Evolutionary conservation across 2,113 vertebrate genomes (phyloP).

Genomic region (Eidolon helvum): DNA sequence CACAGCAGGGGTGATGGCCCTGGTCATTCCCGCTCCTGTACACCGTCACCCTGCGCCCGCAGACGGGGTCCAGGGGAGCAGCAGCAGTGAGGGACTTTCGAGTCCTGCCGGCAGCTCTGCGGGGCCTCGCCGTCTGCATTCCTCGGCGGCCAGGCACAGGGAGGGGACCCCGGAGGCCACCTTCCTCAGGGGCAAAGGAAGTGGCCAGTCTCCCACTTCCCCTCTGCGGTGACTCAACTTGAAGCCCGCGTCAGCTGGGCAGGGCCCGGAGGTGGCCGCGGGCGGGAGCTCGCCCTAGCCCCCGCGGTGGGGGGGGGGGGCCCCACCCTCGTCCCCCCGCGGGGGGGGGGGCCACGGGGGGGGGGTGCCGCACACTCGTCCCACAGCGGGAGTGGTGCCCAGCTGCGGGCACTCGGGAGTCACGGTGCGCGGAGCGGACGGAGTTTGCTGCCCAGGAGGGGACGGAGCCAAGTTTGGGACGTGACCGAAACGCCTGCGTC

Average conservation of each 20-base stretch:
- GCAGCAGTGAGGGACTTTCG: rapidly evolving
- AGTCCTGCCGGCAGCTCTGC: background rate
- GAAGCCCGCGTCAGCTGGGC: rapidly evolving
- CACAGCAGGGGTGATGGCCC: rapidly evolving
- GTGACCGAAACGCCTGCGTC: rapidly evolving
- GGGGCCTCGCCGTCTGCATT: rapidly evolving
- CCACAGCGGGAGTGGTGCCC: no score
- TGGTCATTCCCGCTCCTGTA: rapidly evolving
- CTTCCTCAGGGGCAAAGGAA: background rate
- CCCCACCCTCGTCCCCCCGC: no score
- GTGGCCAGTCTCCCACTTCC: no score
- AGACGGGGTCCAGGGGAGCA: background rate
- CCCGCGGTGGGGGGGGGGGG: no score
- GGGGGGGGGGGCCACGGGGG: no score
- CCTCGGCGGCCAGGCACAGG: background rate
- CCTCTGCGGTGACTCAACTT: background rate
- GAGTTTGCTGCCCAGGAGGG: background rate
- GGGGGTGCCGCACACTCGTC: no score
- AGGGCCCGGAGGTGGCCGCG: rapidly evolving
- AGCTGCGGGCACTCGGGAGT: rapidly evolving
- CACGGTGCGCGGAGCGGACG: rapidly evolving
- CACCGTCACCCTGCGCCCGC: rapidly evolving
- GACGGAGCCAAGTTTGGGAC: rapidly evolving
- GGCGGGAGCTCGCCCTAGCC: no score
- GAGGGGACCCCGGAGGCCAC: rapidly evolving